These are phyloP conservation scores for Drosophila algonquin DNA, from an alignment of 2,888 invertebrate species.

Conservation along the genomic window DNA sequence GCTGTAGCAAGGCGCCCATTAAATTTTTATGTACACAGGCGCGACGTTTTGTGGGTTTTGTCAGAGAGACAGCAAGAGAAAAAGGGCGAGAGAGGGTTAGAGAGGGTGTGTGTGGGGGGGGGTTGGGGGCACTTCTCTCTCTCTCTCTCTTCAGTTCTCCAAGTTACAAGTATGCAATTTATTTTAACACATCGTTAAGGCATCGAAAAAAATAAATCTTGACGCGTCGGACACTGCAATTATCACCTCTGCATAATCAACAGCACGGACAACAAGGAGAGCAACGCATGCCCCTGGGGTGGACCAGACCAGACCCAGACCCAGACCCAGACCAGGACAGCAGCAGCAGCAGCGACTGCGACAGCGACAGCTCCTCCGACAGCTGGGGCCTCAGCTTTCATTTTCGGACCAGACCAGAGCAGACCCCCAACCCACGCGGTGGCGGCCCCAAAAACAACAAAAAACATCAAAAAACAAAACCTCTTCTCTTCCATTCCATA, in stretches of 20 bases:
- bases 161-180: slow-evolving; percentile 75
- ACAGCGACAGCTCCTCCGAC: slow-evolving; percentile 46
- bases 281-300: slow-evolving; percentile 72
- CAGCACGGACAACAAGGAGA: slow-evolving; percentile 57
- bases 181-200: slow-evolving; percentile 83
- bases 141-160: slow-evolving; percentile 26
- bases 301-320: slow-evolving; percentile 22
- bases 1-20: slow-evolving; percentile 52
- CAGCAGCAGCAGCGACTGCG: slow-evolving; percentile 10
- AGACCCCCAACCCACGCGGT: slow-evolving; percentile 70
- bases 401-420: slow-evolving; percentile 44
- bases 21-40: slow-evolving; percentile 74
- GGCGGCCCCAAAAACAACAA: slow-evolving; percentile 39
- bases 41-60: slow-evolving; percentile 77
- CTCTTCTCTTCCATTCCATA: slow-evolving; percentile 48
- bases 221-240: slow-evolving; percentile 81
- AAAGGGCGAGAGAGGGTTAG: slow-evolving; percentile 8
- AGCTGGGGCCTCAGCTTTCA: slow-evolving; percentile 70
- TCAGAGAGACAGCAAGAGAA: slow-evolving; percentile 6
- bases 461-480: slow-evolving; percentile 7
- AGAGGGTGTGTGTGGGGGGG: neutral
- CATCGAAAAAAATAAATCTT: slow-evolving; percentile 78
- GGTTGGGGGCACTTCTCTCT: slow-evolving; percentile 22
- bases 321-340: slow-evolving; percentile 11
- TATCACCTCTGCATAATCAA: slow-evolving; percentile 82